Percentiles rank a stretch among this genome's conserved stretches.
Evolutionary conservation across 1,140 invertebrate species (phyloP).

Genomic region (Penaeus vannamei): DNA sequence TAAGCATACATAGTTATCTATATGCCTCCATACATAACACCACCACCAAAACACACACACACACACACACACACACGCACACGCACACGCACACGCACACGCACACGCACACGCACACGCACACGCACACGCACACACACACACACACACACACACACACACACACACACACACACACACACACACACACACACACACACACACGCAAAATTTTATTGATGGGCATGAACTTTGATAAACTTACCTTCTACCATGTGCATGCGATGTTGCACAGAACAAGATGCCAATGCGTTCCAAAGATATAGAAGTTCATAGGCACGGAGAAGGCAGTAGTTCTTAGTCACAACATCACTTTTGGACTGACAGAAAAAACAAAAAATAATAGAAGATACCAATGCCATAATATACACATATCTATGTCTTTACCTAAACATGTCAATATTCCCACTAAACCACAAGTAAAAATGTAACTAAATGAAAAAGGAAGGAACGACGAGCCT

Average conservation of each 20-base stretch:
- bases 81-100: too few relatives aligned
- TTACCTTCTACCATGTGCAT: conserved; percentile 55
- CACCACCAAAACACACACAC: too few relatives aligned
- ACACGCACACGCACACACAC: too few relatives aligned
- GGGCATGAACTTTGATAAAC: background rate
- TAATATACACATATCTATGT: too few relatives aligned
- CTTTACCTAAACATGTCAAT: background rate
- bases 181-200: too few relatives aligned
- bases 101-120: too few relatives aligned
- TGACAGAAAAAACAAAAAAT: conserved; percentile 15
- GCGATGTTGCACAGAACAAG: conserved; percentile 72
- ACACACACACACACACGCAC: too few relatives aligned
- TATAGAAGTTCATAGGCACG: conserved; percentile 81
- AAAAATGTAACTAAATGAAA: background rate
- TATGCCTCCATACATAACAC: too few relatives aligned
- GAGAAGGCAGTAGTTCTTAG: conserved; percentile 75
- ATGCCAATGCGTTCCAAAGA: conserved; percentile 81
- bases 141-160: too few relatives aligned
- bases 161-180: too few relatives aligned
- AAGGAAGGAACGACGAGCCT: background rate
- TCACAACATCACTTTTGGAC: conserved; percentile 42
- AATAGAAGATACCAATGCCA: background rate
- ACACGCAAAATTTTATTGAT: too few relatives aligned
- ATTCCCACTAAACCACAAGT: background rate
- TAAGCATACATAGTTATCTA: too few relatives aligned